Conservation (phyloP, 1,140 invertebrate species). For the Riptortus pedestris region DNA sequence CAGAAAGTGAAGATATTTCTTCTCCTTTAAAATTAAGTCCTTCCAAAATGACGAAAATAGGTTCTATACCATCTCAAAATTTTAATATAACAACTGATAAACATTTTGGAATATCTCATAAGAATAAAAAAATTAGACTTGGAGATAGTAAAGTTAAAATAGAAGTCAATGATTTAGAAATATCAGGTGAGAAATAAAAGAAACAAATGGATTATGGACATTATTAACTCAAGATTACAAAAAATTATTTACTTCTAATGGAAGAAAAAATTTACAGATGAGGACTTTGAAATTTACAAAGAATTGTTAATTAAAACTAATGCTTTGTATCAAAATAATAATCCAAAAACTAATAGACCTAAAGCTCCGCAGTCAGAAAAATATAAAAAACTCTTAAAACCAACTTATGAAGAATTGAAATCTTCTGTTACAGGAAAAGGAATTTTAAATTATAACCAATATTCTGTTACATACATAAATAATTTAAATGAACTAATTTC, state of each 20-base stretch:
- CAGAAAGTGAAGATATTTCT: no score
- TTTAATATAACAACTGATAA: no score
- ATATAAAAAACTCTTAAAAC: not conserved
- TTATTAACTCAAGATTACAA: not conserved
- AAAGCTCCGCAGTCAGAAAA: not conserved
- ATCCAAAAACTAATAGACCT: not conserved
- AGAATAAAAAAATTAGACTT: no score
- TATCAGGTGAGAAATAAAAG: no score
- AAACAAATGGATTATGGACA: not conserved
- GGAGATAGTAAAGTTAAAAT: no score
- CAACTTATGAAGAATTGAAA: slow-evolving; percentile 10
- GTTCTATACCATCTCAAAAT: no score
- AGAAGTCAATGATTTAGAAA: no score
- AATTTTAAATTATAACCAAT: slow-evolving; percentile 1
- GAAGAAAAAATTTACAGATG: not conserved
- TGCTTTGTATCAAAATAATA: slow-evolving; percentile 4
- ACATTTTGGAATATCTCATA: no score
- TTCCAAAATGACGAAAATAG: no score
- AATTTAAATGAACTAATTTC: slow-evolving; percentile 16
- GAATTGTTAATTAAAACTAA: not conserved
- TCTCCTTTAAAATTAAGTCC: no score
- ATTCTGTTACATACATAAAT: slow-evolving; percentile 12
- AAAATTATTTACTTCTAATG: not conserved
- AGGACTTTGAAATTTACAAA: slow-evolving; percentile 8
- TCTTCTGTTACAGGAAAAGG: not conserved